Conservation (phyloP, 2,888 invertebrate species). For the Patella ulyssiponensis region DNA sequence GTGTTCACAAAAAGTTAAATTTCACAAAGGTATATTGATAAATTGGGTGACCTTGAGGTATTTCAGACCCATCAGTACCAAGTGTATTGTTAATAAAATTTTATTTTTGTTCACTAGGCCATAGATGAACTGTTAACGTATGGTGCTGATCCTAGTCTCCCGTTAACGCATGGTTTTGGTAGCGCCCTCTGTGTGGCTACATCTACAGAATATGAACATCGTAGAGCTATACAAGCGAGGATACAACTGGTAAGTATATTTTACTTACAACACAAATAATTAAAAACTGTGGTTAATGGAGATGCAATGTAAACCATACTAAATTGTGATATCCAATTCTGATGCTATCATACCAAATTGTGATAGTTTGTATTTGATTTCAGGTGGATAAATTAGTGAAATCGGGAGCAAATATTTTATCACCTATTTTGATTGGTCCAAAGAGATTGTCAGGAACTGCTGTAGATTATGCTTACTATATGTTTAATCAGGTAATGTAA, state of each 20-base stretch:
- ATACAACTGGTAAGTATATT: slow-evolving; percentile 59
- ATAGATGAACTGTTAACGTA: slow-evolving; percentile 65
- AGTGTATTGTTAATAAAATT: too few species aligned
- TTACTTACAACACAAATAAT: not conserved
- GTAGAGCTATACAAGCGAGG: slow-evolving; percentile 58
- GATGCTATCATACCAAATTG: not conserved
- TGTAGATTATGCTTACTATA: slow-evolving; percentile 71
- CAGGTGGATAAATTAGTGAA: slow-evolving; percentile 69
- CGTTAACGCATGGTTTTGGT: slow-evolving; percentile 70
- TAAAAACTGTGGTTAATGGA: not conserved
- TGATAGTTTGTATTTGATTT: not conserved
- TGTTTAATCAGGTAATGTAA: slow-evolving; percentile 67
- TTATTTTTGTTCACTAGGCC: slow-evolving; percentile 48
- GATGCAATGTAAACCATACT: not conserved
- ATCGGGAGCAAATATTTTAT: slow-evolving; percentile 68
- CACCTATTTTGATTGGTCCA: slow-evolving; percentile 68
- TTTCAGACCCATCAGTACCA: too few species aligned
- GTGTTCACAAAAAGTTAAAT: not conserved
- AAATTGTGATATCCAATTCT: not conserved
- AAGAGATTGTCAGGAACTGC: slow-evolving; percentile 68
- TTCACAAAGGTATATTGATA: too few species aligned
- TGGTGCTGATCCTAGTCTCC: slow-evolving; percentile 67
- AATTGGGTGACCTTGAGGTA: too few species aligned
- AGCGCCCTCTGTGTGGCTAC: slow-evolving; percentile 70
- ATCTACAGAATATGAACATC: slow-evolving; percentile 67